Percentiles rank a stretch among this genome's conserved stretches.
phyloP scores from a whole-genome alignment of 2,888 invertebrate genomes.

The Aphodius sticticus region DNA sequence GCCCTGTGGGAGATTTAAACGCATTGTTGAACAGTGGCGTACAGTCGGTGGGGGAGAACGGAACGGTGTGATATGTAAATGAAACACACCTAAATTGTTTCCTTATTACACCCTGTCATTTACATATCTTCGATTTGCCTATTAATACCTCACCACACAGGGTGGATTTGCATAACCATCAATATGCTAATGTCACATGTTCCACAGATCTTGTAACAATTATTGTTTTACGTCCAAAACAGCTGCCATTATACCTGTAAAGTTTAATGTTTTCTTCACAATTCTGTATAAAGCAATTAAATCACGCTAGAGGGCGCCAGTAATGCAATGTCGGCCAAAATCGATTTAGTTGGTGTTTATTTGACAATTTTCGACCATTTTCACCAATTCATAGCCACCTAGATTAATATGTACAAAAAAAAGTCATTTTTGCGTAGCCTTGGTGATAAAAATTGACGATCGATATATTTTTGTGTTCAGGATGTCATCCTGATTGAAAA shows the following conservation, averaged over 20 bases:
- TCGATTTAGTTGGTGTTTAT: too few species aligned
- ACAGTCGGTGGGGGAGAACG: neutral
- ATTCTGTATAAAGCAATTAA: too few species aligned
- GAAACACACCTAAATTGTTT: slow-evolving; percentile 23
- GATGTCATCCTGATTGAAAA: too few species aligned
- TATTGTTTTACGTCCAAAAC: neutral
- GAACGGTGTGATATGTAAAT: slow-evolving; percentile 18
- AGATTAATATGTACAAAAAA: too few species aligned
- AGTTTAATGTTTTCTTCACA: neutral
- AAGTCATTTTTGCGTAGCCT: too few species aligned
- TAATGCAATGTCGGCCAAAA: too few species aligned
- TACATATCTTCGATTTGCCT: slow-evolving; percentile 9
- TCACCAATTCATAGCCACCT: too few species aligned
- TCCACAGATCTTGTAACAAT: neutral
- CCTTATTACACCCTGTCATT: slow-evolving; percentile 18
- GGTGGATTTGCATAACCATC: slow-evolving; percentile 18
- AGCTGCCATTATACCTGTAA: neutral
- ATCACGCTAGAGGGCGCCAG: too few species aligned
- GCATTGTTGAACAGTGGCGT: neutral
- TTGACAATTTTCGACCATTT: too few species aligned
- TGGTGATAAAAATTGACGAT: too few species aligned
- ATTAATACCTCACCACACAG: slow-evolving; percentile 8
- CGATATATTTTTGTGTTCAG: too few species aligned
- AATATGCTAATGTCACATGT: slow-evolving; percentile 23
- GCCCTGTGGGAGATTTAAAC: neutral